Evolutionary conservation across 2,113 vertebrate species (phyloP).

Genomic region (Gymnorhina tibicen): DNA sequence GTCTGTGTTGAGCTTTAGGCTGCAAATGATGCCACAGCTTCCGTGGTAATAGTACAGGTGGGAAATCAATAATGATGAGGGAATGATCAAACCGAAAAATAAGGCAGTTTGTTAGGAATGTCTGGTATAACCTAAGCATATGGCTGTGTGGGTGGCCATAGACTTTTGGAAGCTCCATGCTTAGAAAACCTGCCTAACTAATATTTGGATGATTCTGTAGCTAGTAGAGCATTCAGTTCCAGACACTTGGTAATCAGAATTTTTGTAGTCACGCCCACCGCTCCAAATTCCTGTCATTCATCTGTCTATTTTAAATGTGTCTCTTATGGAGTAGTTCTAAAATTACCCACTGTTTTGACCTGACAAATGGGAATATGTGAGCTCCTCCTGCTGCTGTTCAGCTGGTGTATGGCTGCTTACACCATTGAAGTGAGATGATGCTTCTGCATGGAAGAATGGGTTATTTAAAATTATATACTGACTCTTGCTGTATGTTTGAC

Average conservation of each 20-base stretch:
- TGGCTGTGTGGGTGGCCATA: background rate
- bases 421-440: background rate
- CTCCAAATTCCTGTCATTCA: slow-evolving; percentile 17
- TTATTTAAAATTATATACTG: background rate
- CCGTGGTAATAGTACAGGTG: background rate
- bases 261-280: background rate
- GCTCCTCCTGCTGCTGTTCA: background rate
- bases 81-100: background rate
- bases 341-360: slow-evolving; percentile 14
- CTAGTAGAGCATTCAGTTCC: background rate
- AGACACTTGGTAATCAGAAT: background rate
- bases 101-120: background rate
- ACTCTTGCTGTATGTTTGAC: background rate
- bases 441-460: background rate
- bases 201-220: slow-evolving; percentile 6
- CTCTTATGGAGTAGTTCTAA: slow-evolving; percentile 10
- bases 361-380: background rate
- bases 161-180: background rate
- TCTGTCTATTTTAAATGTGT: slow-evolving; percentile 14
- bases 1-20: background rate
- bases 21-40: background rate
- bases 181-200: slow-evolving; percentile 21
- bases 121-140: background rate
- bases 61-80: background rate
- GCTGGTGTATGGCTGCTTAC: background rate